These are phyloP conservation scores for Lagria hirta DNA, from an alignment of 2,888 invertebrate genomes.

Conservation along the genomic window DNA sequence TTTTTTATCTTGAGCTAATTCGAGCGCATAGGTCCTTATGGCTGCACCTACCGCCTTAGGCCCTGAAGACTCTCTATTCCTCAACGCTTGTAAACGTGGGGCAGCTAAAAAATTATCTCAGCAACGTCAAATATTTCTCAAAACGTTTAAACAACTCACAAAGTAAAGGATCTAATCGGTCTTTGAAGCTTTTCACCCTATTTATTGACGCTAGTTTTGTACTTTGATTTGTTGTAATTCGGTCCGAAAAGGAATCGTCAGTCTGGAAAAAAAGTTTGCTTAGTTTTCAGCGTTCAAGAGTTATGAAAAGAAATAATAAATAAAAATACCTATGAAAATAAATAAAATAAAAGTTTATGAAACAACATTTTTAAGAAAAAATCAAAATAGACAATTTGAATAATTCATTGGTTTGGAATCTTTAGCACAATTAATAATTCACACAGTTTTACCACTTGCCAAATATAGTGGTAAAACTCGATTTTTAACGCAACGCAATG, in stretches of 20 bases:
- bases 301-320: no score
- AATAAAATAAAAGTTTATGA: no score
- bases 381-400: no score
- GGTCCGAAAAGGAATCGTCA: slow-evolving; percentile 48
- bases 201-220: slow-evolving; percentile 59
- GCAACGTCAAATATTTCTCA: slow-evolving; percentile 6
- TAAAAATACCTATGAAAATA: no score
- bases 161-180: slow-evolving; percentile 72
- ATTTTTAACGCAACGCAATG: no score
- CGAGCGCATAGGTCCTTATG: slow-evolving; percentile 75
- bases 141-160: slow-evolving; percentile 58
- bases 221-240: slow-evolving; percentile 36
- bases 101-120: slow-evolving; percentile 63
- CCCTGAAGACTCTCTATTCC: slow-evolving; percentile 60
- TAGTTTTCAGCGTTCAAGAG: no score
- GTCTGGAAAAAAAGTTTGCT: slow-evolving; percentile 42
- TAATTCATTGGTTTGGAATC: no score
- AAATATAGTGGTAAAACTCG: no score
- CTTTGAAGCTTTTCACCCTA: slow-evolving; percentile 74
- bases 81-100: slow-evolving; percentile 70
- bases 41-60: slow-evolving; percentile 69
- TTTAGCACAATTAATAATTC: no score
- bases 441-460: no score
- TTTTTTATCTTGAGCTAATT: slow-evolving; percentile 78
- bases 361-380: no score